Evolutionary conservation across 2,888 invertebrate genomes (phyloP).

Genomic region (Aromia moschata): DNA sequence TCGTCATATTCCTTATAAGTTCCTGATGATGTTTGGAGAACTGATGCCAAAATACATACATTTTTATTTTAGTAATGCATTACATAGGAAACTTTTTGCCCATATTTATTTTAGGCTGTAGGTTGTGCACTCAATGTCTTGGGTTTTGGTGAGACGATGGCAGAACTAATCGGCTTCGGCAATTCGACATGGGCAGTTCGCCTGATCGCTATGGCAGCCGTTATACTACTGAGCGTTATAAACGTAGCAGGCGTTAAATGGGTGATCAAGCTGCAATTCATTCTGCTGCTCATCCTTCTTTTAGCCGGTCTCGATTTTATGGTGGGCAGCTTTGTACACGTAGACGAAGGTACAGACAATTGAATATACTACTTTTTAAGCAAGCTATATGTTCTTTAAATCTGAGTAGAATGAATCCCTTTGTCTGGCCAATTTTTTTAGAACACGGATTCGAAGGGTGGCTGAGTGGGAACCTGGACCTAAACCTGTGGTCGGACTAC

Average conservation of each 20-base stretch:
- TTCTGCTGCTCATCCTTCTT: conserved; percentile 84
- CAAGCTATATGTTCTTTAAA: too few species aligned
- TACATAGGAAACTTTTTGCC: neutral
- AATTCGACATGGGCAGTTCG: conserved; percentile 83
- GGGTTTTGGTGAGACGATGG: conserved; percentile 97
- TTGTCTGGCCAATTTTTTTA: conserved; percentile 55
- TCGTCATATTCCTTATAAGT: too few species aligned
- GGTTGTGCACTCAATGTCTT: conserved; percentile 96
- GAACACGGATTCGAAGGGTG: conserved; percentile 88
- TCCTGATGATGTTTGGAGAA: too few species aligned
- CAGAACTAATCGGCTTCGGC: conserved; percentile 78
- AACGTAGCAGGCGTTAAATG: conserved; percentile 98
- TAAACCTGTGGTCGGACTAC: conserved; percentile 85
- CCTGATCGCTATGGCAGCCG: conserved; percentile 87
- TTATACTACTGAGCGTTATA: conserved; percentile 85
- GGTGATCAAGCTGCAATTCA: conserved; percentile 95
- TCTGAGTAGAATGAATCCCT: neutral
- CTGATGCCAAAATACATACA: too few species aligned
- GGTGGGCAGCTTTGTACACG: conserved; percentile 88
- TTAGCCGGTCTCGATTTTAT: conserved; percentile 92
- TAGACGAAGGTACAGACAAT: conserved; percentile 70
- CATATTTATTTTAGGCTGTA: conserved; percentile 76
- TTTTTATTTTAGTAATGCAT: neutral
- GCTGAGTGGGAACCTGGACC: conserved; percentile 78
- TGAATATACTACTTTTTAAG: too few species aligned